Percentiles rank a stretch among this genome's conserved stretches.
Conservation (phyloP, 2,113 vertebrate species). For the Pao palembangensis region DNA sequence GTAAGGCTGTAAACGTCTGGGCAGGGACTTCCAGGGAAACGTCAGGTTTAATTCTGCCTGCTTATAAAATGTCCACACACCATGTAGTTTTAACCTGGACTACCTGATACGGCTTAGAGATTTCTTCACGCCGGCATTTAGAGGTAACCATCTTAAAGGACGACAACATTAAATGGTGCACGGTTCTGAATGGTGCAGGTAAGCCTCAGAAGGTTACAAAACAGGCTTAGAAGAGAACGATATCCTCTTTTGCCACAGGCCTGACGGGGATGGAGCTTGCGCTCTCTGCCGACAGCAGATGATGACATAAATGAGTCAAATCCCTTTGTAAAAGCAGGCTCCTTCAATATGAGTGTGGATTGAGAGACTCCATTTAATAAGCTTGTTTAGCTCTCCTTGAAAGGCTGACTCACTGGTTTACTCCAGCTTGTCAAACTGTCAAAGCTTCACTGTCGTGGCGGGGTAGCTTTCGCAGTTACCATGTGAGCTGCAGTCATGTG, state of each 20-base stretch:
- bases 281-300: conserved; percentile 21
- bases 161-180: conserved; percentile 16
- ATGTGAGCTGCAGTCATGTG: conserved; percentile 43
- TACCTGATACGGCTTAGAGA: background rate
- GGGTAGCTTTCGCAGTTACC: conserved; percentile 39
- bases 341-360: conserved; percentile 26
- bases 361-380: conserved; percentile 36
- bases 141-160: background rate
- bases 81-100: too few relatives aligned
- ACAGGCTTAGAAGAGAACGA: conserved; percentile 26
- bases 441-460: conserved; percentile 19
- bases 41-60: too few relatives aligned
- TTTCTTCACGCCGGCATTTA: background rate
- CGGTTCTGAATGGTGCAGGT: conserved; percentile 16
- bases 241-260: conserved; percentile 17
- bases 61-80: too few relatives aligned
- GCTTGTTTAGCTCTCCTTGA: conserved; percentile 49
- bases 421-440: conserved; percentile 54
- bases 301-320: conserved; percentile 18
- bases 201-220: conserved; percentile 25
- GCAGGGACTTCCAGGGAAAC: too few relatives aligned
- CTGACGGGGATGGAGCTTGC: conserved; percentile 5
- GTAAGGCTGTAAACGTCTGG: too few relatives aligned
- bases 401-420: conserved; percentile 60
- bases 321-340: background rate